Evolutionary conservation across 2,888 invertebrate species (phyloP).

Genomic region (Cerastoderma edule): DNA sequence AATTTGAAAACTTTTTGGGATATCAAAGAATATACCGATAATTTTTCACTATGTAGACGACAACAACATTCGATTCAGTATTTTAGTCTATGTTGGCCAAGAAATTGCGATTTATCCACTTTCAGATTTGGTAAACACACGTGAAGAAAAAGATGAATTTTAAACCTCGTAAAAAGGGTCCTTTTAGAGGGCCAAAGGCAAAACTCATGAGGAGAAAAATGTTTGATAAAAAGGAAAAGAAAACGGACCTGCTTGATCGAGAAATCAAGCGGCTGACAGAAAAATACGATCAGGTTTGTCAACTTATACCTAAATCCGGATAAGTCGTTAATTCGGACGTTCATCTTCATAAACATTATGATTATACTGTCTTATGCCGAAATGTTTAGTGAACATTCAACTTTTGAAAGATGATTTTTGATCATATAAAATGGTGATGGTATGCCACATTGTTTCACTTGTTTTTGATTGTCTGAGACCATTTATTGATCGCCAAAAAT

Average conservation of each 20-base stretch:
- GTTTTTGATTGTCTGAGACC: background rate
- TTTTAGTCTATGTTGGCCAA: background rate
- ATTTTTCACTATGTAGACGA: no score
- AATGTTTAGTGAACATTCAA: background rate
- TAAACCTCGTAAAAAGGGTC: background rate
- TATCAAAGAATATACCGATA: no score
- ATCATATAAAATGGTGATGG: background rate
- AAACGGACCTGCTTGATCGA: constrained; percentile 8
- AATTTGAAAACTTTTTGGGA: no score
- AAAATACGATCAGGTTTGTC: constrained; percentile 19
- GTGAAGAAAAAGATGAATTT: constrained; percentile 11
- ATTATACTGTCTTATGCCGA: background rate
- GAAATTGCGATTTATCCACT: background rate
- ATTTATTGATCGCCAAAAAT: background rate
- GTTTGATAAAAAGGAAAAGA: constrained; percentile 8
- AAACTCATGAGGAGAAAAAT: constrained; percentile 1
- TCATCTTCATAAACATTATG: background rate
- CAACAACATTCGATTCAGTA: no score
- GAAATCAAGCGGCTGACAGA: constrained; percentile 9
- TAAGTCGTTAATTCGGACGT: background rate
- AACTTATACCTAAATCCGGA: background rate
- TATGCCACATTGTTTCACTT: no score
- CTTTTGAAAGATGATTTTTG: background rate
- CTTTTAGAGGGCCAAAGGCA: background rate
- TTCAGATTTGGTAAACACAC: background rate